phyloP scores from a whole-genome alignment of 2,113 vertebrate genomes.

The Sakesphorus luctuosus region DNA sequence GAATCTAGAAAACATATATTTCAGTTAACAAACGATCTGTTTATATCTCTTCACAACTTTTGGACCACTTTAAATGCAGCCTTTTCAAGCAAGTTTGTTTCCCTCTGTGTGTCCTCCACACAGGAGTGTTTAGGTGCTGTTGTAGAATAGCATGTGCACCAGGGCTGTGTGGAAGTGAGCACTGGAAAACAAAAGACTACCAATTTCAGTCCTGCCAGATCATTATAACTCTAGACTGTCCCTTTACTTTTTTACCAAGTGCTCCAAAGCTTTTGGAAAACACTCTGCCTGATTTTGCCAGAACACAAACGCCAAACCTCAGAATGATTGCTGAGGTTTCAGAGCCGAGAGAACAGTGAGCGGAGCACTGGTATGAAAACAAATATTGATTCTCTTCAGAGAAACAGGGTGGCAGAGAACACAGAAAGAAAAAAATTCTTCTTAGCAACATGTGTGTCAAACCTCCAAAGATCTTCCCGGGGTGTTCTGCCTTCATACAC shows the following conservation, averaged over 20 bases:
- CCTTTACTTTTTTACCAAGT: not conserved
- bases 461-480: not conserved
- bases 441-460: not conserved
- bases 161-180: not conserved
- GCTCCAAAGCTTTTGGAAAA: not conserved
- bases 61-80: not conserved
- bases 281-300: not conserved
- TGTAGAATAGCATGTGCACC: not conserved
- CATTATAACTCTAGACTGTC: not conserved
- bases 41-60: not conserved
- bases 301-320: not conserved
- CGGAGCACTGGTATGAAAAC: not conserved
- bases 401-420: not conserved
- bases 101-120: not conserved
- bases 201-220: not conserved
- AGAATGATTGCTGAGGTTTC: not conserved
- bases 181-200: not conserved
- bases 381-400: not conserved
- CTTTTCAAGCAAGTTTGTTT: not conserved
- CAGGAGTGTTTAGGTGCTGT: not conserved
- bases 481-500: not conserved
- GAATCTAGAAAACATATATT: not conserved
- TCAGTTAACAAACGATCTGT: not conserved
- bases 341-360: not conserved
- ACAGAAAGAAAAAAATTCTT: not conserved